phyloP scores from a whole-genome alignment of 2,113 vertebrate genomes.

The Indicator indicator region DNA sequence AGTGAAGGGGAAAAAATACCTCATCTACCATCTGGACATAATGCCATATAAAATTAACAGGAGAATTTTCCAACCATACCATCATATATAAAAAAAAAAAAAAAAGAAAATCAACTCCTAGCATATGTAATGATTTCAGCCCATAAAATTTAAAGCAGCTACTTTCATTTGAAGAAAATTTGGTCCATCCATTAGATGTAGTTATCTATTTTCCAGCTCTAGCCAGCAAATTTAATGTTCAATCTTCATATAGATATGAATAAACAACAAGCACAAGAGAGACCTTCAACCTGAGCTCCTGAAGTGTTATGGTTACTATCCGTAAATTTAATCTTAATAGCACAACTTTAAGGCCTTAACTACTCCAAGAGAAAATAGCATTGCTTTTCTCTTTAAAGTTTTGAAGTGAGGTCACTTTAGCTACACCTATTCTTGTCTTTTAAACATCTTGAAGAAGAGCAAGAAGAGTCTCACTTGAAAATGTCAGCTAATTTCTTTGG shows the following conservation, averaged over 20 bases:
- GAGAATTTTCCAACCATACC: not conserved
- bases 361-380: not conserved
- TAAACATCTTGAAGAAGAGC: not conserved
- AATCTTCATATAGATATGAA: not conserved
- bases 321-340: not conserved
- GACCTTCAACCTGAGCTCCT: not conserved
- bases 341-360: not conserved
- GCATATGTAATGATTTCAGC: not conserved
- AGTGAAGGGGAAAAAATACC: not conserved
- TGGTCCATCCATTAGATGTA: not conserved
- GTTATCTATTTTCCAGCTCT: not conserved
- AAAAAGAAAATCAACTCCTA: not conserved
- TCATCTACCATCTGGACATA: not conserved
- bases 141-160: not conserved
- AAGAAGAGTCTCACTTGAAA: not conserved
- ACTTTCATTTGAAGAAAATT: not conserved
- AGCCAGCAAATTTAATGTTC: not conserved
- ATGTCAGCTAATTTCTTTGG: not conserved
- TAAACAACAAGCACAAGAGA: not conserved
- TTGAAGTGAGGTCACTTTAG: not conserved
- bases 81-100: not conserved
- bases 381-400: not conserved
- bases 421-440: not conserved
- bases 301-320: not conserved
- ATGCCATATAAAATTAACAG: not conserved